Base-by-base conservation (phyloP, 1,140 invertebrate genomes). In the Drosophila navojoa region DNA sequence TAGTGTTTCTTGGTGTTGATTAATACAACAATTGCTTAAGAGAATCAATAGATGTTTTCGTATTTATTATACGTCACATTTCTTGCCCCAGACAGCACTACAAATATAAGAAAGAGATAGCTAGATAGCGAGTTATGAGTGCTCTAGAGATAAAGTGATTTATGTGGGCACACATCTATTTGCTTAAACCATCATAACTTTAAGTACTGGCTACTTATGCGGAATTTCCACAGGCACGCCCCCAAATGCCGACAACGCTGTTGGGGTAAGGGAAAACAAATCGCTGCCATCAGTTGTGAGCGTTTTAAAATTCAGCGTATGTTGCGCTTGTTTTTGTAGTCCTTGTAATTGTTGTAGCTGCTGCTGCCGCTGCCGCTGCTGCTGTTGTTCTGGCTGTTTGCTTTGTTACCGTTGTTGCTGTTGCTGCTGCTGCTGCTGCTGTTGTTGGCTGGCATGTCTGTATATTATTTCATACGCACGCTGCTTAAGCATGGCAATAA, bases 381-480 rank as follows among this genome's bases (percentile, higher is more conserved):
- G 19, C 19, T 22, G 19, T 22, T 22, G 16, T 32, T 9, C 32
- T 44, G 27, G 11, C 10, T 38, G 35, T 13, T 38, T 6, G 6
- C 9, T 7, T 35, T 35, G 35, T 32, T 38, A 22, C 13, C 44
- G 42, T 38, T 57, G 29, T 16, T 72, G 44, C 35, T 69, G 40
- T 44, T 52, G 44, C 38, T 68, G 38, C 27, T 71, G 68, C 38
- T 52, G 54, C n/a, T 27, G 25, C 25, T 27, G 25, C n/a, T n/a
- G n/a, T n/a, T n/a, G 27, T 6, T 66, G 53, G 54, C 27, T 50
- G 58, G 55, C 58, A 55, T 71, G 64, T 75, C 57, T 87, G 79
- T 82, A 77, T 86, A 86, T 86, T 82, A 89, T 87, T 87, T 87
- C 79, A 87, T 89, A 79, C 84, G 82, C 79, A 89, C 84, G 79